A percentile compares a stretch with the other conserved stretches of the same genome.
Evolutionary conservation across 1,140 invertebrate genomes (phyloP).

Genomic region (Pseudoatta argentina): DNA sequence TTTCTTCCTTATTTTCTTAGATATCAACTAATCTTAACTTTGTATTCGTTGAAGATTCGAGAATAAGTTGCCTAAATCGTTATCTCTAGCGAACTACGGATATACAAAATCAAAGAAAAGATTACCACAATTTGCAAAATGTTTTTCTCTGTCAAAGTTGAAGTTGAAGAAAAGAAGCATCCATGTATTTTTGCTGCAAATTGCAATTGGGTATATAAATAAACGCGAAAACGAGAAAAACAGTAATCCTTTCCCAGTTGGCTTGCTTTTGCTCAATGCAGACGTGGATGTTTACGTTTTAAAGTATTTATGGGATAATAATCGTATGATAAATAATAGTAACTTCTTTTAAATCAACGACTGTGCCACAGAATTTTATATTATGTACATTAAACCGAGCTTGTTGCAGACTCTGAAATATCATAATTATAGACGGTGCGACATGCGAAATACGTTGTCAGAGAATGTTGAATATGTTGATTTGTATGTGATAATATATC

Average conservation of each 20-base stretch:
- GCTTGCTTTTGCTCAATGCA: not conserved
- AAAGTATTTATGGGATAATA: slow-evolving; percentile 4
- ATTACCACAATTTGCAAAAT: not conserved
- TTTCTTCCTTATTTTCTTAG: not conserved
- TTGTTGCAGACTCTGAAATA: slow-evolving; percentile 27
- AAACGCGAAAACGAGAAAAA: slow-evolving; percentile 19
- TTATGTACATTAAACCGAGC: not conserved
- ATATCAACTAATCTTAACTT: not conserved
- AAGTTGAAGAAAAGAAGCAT: not conserved
- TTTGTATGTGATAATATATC: not conserved
- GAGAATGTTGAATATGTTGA: not conserved
- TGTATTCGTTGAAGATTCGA: not conserved
- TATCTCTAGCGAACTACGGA: not conserved
- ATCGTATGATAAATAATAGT: slow-evolving; percentile 14
- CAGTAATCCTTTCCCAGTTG: not conserved
- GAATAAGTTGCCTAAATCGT: not conserved
- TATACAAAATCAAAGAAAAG: not conserved
- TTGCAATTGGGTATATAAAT: slow-evolving; percentile 12
- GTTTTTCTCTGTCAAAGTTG: not conserved
- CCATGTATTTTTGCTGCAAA: not conserved
- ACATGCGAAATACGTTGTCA: slow-evolving; percentile 36
- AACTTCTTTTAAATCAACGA: slow-evolving; percentile 18
- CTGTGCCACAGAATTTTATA: not conserved
- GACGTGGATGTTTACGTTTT: not conserved
- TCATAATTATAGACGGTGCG: slow-evolving; percentile 34